Base-by-base conservation (phyloP, 2,797 vertebrate genomes). In the Ispidina lecontei region DNA sequence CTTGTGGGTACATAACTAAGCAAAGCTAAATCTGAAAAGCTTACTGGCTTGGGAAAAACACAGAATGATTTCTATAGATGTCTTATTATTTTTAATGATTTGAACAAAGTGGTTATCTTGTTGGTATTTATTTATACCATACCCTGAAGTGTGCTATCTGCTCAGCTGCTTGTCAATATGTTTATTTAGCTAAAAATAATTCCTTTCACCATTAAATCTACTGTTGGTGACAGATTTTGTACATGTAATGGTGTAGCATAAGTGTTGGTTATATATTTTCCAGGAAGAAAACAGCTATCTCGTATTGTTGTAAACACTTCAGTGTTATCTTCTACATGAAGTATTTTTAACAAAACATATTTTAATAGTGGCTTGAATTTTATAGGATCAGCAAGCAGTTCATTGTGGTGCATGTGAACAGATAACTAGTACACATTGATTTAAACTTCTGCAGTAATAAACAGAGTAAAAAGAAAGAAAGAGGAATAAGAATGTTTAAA, bases 371-470 rank as follows among this genome's bases (percentile, higher is more conserved):
- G 41, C 83, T 89, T 72, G 73, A 91, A 84, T 85, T 59, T 77
- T 43, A 74, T 18, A 68, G 43, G 31, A 87, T 74, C 58, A 87
- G 60, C 33, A 68, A 39, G 37, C 37, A 81, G 55, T 78, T 92
- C 79, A 59, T 6, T 81, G 59, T 71, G 74, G 87, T 69, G 43
- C 59, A 44, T 85, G 43, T 63, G 43, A 90, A 89, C 55, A 85
- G 73, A 65, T 31, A 78, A n/a, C 52, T 64, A 81, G 39, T 29
- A 46, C 33, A 52, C 52, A 91, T 59, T 49, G 82, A 94, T 92
- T 91, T 93, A 77, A 93, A 87, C 64, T 91, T 87, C 82, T 91
- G 43, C 35, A 67, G 69, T 72, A 91, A 87, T 63, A 95, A 95
- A 77, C 64, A 76, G 12, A 55, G 52, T 81, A 76, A 75, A 63